Base-by-base conservation (phyloP, 2,888 invertebrate species). In the Spialia ferax region DNA sequence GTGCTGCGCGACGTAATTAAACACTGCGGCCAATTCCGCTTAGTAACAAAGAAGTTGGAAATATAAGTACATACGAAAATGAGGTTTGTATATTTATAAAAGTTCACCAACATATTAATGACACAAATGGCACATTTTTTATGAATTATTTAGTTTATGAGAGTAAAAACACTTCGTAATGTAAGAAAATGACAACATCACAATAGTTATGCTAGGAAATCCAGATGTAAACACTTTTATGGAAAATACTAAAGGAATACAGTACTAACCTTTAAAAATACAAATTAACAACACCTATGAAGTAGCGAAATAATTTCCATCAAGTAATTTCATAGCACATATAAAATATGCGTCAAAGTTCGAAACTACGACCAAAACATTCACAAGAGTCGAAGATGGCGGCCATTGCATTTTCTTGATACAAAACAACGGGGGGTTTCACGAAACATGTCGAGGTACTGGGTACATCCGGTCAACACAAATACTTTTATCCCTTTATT, bases 321-420 rank as follows among this genome's bases (percentile, higher is more conserved):
- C 82, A 85, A 86, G 83, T 85, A 92, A 89, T 89, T 86, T 83
- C 91, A 93, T 92, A 91, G 81, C 90, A 93, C 86, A 80, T 79
- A 80, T 70, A 83, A 88, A 89, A 88, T 83, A 87, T 77, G 83
- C 87, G 84, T 91, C 85, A 93, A 88, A 92, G 85, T 90, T 76
- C 81, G 87, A 84, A 92, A 93, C 91, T 93, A 92, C 92, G 93
- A 93, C 95, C 95, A 96, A 96, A 96, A 96, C 96, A 96, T 96
- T 95, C 95, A 96, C 95, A 95, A 95, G 96, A 96, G 94, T 96
- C 95, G 96, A 96, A 96, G 96, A 96, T 96, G 96, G 96, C 96
- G 96, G 96, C 96, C 96, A 96, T 96, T 96, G 95, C 96, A 93
- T 96, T 95, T 95, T 95, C 96, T 95, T 95, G 96, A 96, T 96